Percentiles rank a stretch among this genome's conserved stretches.
These are phyloP conservation scores for Gandaritis pyraliata DNA, from an alignment of 2,888 invertebrate genomes.

Conservation along the genomic window DNA sequence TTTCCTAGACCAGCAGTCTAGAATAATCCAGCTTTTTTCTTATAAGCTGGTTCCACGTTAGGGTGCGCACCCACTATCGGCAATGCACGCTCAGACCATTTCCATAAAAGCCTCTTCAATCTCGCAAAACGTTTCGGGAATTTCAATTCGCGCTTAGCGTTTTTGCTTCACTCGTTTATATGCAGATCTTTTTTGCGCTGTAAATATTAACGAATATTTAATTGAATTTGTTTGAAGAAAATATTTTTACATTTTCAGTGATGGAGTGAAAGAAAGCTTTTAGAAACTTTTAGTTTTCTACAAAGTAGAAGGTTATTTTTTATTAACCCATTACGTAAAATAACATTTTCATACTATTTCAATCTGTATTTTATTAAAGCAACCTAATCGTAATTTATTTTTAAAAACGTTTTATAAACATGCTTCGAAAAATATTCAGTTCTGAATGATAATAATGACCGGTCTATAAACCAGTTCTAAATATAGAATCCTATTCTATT, in stretches of 20 bases:
- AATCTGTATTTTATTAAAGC: too few relatives aligned
- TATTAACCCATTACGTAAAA: too few relatives aligned
- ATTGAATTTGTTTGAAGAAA: slow-evolving; percentile 33
- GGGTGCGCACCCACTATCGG: slow-evolving; percentile 58
- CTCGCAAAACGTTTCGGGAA: slow-evolving; percentile 81
- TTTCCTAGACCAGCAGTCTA: not conserved
- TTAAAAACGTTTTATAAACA: not conserved
- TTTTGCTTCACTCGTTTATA: slow-evolving; percentile 57
- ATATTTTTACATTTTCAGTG: not conserved
- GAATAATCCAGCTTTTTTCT: slow-evolving; percentile 11
- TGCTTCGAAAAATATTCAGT: slow-evolving; percentile 4
- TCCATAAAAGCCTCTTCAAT: slow-evolving; percentile 85
- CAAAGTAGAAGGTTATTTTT: too few relatives aligned
- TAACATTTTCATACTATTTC: too few relatives aligned
- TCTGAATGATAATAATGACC: slow-evolving; percentile 36
- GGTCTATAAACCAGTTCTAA: slow-evolving; percentile 46
- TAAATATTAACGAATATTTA: slow-evolving; percentile 45
- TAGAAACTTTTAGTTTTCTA: not conserved
- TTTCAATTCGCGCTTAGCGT: slow-evolving; percentile 80
- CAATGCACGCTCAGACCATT: slow-evolving; percentile 78
- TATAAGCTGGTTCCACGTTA: slow-evolving; percentile 39
- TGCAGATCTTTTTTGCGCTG: slow-evolving; percentile 46
- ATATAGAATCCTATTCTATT: slow-evolving; percentile 49
- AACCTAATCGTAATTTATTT: too few relatives aligned
- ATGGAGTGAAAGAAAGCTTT: slow-evolving; percentile 1